phyloP scores from a whole-genome alignment of 2,797 vertebrate species.

The Chiloscyllium punctatum region DNA sequence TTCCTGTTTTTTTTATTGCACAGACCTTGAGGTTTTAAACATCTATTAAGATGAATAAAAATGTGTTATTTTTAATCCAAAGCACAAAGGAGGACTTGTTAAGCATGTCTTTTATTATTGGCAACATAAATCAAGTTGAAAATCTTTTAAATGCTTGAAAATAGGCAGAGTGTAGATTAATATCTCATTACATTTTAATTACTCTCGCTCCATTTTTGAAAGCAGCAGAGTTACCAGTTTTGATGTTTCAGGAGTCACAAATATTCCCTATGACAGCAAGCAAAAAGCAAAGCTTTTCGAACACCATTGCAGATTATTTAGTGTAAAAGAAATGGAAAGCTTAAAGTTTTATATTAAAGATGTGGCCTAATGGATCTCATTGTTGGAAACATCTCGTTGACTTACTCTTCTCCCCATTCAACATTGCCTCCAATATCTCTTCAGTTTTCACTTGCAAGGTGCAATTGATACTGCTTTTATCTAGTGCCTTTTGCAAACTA shows the following conservation, averaged over 20 bases:
- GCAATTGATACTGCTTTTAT: not conserved
- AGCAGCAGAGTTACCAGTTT: not conserved
- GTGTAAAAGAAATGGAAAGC: not conserved
- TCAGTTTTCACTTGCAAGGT: not conserved
- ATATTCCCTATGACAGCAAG: not conserved
- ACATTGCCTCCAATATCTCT: not conserved
- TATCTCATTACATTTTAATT: not conserved
- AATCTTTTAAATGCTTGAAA: not conserved
- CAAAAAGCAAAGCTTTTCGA: not conserved
- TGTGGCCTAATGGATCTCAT: not conserved
- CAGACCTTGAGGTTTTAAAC: not conserved
- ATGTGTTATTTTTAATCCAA: not conserved
- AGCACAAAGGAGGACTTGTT: not conserved
- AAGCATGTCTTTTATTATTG: not conserved
- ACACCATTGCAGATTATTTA: not conserved
- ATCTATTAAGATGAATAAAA: not conserved
- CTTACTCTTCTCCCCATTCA: not conserved
- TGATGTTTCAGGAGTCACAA: not conserved
- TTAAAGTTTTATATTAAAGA: not conserved
- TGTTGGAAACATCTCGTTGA: not conserved
- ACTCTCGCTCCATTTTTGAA: not conserved
- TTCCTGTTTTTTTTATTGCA: not conserved
- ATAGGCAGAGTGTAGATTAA: not conserved
- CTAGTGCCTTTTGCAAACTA: not conserved
- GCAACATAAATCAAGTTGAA: slow-evolving; percentile 7